These are phyloP conservation scores for Panurus biarmicus DNA, from an alignment of 2,113 vertebrate genomes.

Conservation along the genomic window DNA sequence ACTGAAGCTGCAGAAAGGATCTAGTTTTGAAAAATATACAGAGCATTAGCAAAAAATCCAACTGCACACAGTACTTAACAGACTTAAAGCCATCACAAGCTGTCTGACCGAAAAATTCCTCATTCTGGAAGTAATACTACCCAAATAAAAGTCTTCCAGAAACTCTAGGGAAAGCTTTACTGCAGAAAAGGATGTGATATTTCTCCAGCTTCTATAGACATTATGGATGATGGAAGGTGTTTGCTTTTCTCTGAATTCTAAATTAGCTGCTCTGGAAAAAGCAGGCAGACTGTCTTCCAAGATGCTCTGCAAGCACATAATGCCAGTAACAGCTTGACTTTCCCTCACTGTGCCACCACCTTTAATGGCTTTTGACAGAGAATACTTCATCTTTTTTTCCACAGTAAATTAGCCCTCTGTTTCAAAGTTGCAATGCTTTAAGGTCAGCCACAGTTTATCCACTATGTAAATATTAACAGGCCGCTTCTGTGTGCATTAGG, in stretches of 20 bases:
- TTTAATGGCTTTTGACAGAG: neutral
- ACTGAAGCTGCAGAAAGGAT: neutral
- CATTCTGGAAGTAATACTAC: neutral
- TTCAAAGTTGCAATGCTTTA: constrained; percentile 42
- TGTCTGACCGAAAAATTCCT: neutral
- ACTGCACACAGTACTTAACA: neutral
- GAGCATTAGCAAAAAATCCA: neutral
- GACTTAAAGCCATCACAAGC: neutral
- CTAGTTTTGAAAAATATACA: neutral
- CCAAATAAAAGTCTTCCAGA: neutral
- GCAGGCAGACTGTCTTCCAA: neutral
- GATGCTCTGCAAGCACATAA: neutral
- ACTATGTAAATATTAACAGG: constrained; percentile 53
- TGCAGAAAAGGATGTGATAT: neutral
- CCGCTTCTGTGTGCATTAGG: neutral
- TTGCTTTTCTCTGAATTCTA: neutral
- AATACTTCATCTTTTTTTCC: neutral
- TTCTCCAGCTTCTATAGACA: neutral
- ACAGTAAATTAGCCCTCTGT: constrained; percentile 19
- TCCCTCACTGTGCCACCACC: neutral
- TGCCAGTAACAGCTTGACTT: neutral
- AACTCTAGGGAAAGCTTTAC: neutral
- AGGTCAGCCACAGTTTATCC: constrained; percentile 47
- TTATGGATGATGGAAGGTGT: neutral
- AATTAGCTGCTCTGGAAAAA: constrained; percentile 11